Conservation (phyloP, 2,797 vertebrate genomes). For the Neoniphon sammara region DNA sequence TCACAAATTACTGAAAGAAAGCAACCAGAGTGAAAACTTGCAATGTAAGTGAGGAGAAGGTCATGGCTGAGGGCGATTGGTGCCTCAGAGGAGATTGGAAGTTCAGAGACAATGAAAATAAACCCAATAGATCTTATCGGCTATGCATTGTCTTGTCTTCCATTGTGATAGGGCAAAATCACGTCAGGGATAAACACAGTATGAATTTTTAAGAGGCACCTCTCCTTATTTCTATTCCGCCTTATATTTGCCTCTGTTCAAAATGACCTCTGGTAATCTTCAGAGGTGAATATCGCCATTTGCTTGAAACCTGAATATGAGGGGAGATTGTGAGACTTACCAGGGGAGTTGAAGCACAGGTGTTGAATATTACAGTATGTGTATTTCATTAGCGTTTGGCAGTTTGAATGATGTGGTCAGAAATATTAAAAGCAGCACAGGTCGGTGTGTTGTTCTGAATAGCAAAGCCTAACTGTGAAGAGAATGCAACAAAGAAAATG, state of each 20-base stretch:
- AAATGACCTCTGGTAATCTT: constrained; percentile 83
- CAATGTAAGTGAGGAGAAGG: constrained; percentile 67
- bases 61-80: constrained; percentile 59
- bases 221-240: constrained; percentile 73
- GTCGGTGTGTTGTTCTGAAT: constrained; percentile 63
- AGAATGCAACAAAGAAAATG: constrained; percentile 34
- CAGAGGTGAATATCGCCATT: constrained; percentile 76
- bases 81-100: constrained; percentile 59
- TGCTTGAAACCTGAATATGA: constrained; percentile 70
- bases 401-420: constrained; percentile 68
- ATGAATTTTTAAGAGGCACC: constrained; percentile 80
- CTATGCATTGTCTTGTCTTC: constrained; percentile 78
- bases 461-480: constrained; percentile 49
- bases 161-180: constrained; percentile 74
- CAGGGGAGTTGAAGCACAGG: constrained; percentile 70
- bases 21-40: constrained; percentile 40
- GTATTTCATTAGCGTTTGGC: constrained; percentile 77
- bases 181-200: constrained; percentile 79
- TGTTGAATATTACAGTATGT: constrained; percentile 81
- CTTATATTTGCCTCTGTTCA: constrained; percentile 54
- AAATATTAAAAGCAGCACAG: constrained; percentile 70
- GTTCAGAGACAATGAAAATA: constrained; percentile 75
- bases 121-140: constrained; percentile 80
- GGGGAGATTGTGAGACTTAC: constrained; percentile 65
- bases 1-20: constrained; percentile 48